Evolutionary conservation across 2,113 vertebrate genomes (phyloP).

Genomic region (Eudyptes chrysolophus): DNA sequence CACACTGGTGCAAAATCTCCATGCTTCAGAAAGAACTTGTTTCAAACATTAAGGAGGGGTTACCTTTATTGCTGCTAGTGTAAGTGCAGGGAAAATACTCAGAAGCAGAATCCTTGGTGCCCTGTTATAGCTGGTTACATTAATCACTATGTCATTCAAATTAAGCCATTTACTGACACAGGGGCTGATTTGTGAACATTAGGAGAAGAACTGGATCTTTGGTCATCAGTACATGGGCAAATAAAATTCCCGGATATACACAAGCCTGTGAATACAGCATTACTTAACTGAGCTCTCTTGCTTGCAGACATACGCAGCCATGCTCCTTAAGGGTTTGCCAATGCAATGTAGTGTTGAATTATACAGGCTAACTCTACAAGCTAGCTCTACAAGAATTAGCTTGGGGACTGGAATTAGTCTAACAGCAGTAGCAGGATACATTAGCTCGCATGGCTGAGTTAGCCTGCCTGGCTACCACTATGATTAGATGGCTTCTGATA

Average conservation of each 20-base stretch:
- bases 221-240: not conserved
- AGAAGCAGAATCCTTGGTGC: not conserved
- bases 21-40: not conserved
- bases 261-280: not conserved
- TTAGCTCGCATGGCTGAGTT: not conserved
- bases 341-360: constrained; percentile 16
- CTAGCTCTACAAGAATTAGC: constrained; percentile 6
- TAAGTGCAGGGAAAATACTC: not conserved
- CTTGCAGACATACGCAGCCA: not conserved
- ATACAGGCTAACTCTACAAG: constrained; percentile 10
- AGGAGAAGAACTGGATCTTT: not conserved
- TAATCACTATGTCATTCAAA: not conserved
- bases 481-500: not conserved
- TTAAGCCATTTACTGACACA: not conserved
- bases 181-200: not conserved
- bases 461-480: not conserved
- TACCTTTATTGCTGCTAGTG: not conserved
- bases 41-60: not conserved
- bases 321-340: constrained; percentile 5
- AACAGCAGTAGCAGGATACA: constrained; percentile 1
- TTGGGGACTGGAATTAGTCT: constrained; percentile 6
- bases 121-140: not conserved
- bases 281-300: not conserved
- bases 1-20: not conserved
- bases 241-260: not conserved